Conservation (phyloP, 2,797 vertebrate genomes). For the Pseudochaenichthys georgianus region DNA sequence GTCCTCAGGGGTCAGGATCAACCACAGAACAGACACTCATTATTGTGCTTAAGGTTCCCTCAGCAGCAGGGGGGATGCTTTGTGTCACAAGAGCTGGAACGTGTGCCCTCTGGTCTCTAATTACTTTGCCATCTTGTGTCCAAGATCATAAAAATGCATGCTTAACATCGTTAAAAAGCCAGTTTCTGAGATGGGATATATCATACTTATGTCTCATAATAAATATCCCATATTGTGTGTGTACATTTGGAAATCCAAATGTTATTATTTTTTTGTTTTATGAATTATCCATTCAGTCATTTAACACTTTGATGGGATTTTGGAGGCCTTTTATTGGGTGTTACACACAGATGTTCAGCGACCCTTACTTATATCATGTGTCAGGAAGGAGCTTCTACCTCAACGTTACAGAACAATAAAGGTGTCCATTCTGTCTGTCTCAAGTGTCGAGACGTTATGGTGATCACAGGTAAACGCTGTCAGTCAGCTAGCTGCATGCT, state of each 20-base stretch:
- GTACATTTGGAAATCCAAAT: neutral
- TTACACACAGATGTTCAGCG: neutral
- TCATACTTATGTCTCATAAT: neutral
- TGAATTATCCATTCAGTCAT: neutral
- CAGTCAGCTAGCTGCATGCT: constrained; percentile 1
- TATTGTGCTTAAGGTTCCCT: neutral
- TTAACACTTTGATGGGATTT: constrained; percentile 20
- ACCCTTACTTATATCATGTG: constrained; percentile 1
- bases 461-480: constrained; percentile 26
- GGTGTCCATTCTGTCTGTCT: constrained; percentile 25
- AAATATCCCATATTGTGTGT: neutral
- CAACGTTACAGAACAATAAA: constrained; percentile 53
- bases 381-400: constrained; percentile 16
- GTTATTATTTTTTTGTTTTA: no score
- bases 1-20: constrained; percentile 24
- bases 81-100: constrained; percentile 9
- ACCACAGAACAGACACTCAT: neutral
- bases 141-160: neutral
- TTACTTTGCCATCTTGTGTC: constrained; percentile 28
- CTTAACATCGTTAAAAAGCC: neutral
- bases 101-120: constrained; percentile 8
- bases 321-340: constrained; percentile 36
- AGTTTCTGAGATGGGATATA: neutral
- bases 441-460: neutral
- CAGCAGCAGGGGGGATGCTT: neutral